These are phyloP conservation scores for Rhabdomys pumilio DNA, from an alignment of 2,797 vertebrate genomes.

Conservation along the genomic window DNA sequence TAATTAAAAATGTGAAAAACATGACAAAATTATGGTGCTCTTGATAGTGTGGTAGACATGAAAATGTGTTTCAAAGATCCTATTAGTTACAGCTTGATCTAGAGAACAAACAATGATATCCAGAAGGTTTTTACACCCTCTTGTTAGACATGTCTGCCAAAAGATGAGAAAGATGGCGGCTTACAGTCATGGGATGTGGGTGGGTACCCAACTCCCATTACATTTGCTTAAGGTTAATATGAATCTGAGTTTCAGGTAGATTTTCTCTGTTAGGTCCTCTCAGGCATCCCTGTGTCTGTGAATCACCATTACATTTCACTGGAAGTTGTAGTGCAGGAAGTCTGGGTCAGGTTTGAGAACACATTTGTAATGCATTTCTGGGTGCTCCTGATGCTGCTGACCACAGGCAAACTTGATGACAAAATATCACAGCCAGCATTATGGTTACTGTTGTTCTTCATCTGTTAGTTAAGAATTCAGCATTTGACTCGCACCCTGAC, in stretches of 20 bases:
- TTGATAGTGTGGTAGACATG: constrained; percentile 50
- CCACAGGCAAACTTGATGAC: not conserved
- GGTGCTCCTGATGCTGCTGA: not conserved
- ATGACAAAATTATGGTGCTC: constrained; percentile 65
- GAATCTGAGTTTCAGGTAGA: not conserved
- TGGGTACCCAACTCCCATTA: not conserved
- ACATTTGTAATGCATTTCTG: not conserved
- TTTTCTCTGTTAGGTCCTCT: not conserved
- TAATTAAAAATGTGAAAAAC: constrained; percentile 83
- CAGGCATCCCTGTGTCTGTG: not conserved
- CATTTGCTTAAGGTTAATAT: not conserved
- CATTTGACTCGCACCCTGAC: not conserved
- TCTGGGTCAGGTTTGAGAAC: not conserved
- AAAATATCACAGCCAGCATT: not conserved
- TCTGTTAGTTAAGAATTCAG: not conserved
- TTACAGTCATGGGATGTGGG: not conserved
- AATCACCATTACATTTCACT: not conserved
- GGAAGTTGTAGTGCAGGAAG: not conserved
- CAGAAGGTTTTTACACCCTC: not conserved
- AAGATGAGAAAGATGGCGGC: not conserved
- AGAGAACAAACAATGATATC: not conserved
- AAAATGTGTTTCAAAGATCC: constrained; percentile 33
- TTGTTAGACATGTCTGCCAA: not conserved
- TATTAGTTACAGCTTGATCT: constrained; percentile 3
- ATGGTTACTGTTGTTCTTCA: too few species aligned